Conservation (phyloP, 1,140 invertebrate species). For the Temnothorax longispinosus region DNA sequence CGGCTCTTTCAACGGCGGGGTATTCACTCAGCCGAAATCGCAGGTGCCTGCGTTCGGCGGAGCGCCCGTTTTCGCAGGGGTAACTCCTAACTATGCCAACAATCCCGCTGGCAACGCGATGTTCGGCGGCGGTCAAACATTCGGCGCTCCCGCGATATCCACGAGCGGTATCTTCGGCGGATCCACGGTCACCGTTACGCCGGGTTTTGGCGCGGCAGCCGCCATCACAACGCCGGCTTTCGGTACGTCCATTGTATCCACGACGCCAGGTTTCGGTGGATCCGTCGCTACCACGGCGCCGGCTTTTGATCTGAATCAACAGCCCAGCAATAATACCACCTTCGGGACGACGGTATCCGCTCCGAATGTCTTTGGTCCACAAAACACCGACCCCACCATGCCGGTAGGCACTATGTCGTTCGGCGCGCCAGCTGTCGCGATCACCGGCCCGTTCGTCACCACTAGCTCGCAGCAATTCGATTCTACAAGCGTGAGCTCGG, state of each 20-base stretch:
- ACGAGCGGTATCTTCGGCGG: slow-evolving; percentile 70
- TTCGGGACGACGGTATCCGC: slow-evolving; percentile 56
- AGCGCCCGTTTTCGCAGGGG: slow-evolving; percentile 77
- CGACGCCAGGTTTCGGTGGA: slow-evolving; percentile 60
- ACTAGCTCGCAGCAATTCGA: slow-evolving; percentile 64
- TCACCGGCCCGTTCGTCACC: slow-evolving; percentile 61
- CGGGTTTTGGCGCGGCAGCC: slow-evolving; percentile 67
- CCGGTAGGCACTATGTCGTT: background rate
- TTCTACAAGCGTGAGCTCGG: slow-evolving; percentile 19
- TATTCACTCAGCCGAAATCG: slow-evolving; percentile 71
- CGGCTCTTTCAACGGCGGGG: slow-evolving; percentile 53
- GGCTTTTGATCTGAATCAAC: slow-evolving; percentile 39
- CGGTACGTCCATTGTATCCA: slow-evolving; percentile 37
- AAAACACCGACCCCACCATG: background rate
- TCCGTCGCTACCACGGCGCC: background rate
- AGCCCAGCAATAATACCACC: background rate
- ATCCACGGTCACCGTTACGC: slow-evolving; percentile 29
- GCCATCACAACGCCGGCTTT: slow-evolving; percentile 60
- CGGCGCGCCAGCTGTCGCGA: slow-evolving; percentile 51
- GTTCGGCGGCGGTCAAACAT: slow-evolving; percentile 76
- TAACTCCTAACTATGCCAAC: slow-evolving; percentile 42
- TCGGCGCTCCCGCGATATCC: slow-evolving; percentile 63
- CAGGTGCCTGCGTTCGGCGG: slow-evolving; percentile 75
- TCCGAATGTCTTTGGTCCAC: slow-evolving; percentile 24
- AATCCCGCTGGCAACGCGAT: slow-evolving; percentile 38